Conservation (phyloP, 2,888 invertebrate genomes). For the Suillia variegata region DNA sequence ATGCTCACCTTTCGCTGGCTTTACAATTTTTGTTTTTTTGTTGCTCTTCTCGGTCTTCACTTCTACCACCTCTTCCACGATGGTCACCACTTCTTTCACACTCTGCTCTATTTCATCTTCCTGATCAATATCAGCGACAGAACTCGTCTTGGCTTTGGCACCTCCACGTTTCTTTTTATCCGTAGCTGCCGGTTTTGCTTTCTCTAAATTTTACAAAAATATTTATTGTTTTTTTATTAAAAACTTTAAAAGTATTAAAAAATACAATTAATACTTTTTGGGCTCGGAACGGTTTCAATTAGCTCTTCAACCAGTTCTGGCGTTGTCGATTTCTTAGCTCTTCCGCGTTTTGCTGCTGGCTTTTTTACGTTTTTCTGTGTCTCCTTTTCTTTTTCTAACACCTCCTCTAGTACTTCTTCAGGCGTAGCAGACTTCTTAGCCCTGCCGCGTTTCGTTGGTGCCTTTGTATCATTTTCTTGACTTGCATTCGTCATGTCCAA, state of each 20-base stretch:
- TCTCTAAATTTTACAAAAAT: neutral
- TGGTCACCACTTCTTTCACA: too few species aligned
- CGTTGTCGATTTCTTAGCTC: neutral
- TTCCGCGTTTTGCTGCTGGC: constrained; percentile 3
- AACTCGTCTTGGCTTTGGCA: neutral
- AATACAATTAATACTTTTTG: neutral
- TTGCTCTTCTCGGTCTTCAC: too few species aligned
- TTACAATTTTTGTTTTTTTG: too few species aligned
- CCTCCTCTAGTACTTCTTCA: constrained; percentile 4
- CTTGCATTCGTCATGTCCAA: neutral
- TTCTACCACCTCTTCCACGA: too few species aligned
- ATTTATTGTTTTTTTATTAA: too few species aligned
- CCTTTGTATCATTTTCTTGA: neutral
- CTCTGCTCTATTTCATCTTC: neutral
- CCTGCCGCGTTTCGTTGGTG: neutral
- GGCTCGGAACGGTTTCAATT: constrained; percentile 17
- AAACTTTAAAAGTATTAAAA: too few species aligned
- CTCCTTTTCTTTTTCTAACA: constrained; percentile 17
- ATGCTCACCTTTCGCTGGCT: too few species aligned
- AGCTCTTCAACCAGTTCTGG: constrained; percentile 30
- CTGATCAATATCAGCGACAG: too few species aligned
- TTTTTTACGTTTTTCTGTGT: too few species aligned
- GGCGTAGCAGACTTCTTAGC: neutral
- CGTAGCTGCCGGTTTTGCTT: neutral
- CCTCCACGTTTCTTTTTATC: neutral